Base-by-base conservation (phyloP, 2,888 invertebrate species). In the Linyphia triangularis region DNA sequence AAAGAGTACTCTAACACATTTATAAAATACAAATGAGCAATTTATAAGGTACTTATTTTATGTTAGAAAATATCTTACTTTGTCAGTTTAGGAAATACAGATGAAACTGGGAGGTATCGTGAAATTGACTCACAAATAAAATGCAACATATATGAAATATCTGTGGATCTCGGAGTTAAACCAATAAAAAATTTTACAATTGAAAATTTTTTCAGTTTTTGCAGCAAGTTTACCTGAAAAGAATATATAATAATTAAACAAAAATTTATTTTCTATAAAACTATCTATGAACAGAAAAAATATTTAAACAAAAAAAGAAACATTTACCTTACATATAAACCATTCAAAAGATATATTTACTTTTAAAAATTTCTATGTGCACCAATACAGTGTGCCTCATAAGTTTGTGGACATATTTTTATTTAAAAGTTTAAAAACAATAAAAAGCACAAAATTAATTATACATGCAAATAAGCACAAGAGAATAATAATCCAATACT, bases 131-230 rank as follows among this genome's bases (percentile, higher is more conserved):
- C 63, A 24, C 65, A 61, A 63, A 89, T 82, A 70, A 69, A 81
- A 4, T 75, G 81, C 16, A 89, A 24, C 85, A 85, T 85, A 63
- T 82, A 83, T 28, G 70, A 30, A 1, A 81, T 22, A 51, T 85
- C 69, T 0, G 69, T 75, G 26, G 89, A 89, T 70, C 70, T 69
- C 61, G 89, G 81, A 70, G 83, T 65, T 1, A 81, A n/a, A 30
- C 85, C 89, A 85, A 85, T 59, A 70, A 85, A 89, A 77, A 81
- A 85, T 30, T 79, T 75, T n/a, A 89, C 65, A 9, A 89, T 40
- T 30, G 81, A 22, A 59, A 67, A 79, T 13, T 51, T 61, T 69
- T 77, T 69, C 16, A 82, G n/a, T 13, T 70, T 69, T 63, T 81
- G 61, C 28, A 83, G 22, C 9, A 89, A 1, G 30, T 85, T 37